Base-by-base conservation (phyloP, 53 echinoderm and acorn worm species). In the Pentamera pediparva region DNA sequence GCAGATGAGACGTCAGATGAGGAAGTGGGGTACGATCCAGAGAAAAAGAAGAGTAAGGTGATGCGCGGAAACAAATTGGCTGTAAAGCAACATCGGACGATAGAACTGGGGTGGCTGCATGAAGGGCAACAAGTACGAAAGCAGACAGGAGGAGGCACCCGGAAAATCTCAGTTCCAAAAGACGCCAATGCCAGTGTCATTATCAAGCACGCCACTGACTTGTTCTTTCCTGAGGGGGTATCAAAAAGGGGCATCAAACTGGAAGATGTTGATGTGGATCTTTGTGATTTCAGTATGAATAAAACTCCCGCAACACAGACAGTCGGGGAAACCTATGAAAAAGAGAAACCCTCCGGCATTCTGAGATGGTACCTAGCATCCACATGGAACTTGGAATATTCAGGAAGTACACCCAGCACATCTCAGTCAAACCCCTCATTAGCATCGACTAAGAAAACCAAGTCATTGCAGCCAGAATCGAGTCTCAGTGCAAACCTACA, bases 271-370 rank as follows among this genome's bases (percentile, higher is more conserved):
- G 78, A 78, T 33, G 21, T 78, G 24, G 3, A 26, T 34, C 65
- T 78, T 26, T 78, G 67, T 52, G 54, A 67, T 29, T 78, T 78
- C 49, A 77, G 64, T 40, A 45, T 77, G 64, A 77, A 35, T 24
- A 60, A 64, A 47, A 77, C 77, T 13, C 29, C 64, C 47, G 4
- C 29, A 39, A 64, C 63, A 38, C 64, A 64, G 41, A 59, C 77
- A 39, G 77, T 77, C 5, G 77, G 77, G 38, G 64, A 77, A 64
- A 22, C 28, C 75, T 75, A 75, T 75, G 77, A 77, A 45, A 77
- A 48, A 77, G 77, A 77, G 43, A 77, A 77, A 62, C 77, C 77
- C 15, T 59, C 60, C 3, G 77, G 77, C 20, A 77, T 64, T 19
- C 49, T 63, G 47, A 77, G 77, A 45, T 77, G 49, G 77, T 77